Evolutionary conservation across 2,113 vertebrate species (phyloP).

Genomic region (Tringa solitaria): DNA sequence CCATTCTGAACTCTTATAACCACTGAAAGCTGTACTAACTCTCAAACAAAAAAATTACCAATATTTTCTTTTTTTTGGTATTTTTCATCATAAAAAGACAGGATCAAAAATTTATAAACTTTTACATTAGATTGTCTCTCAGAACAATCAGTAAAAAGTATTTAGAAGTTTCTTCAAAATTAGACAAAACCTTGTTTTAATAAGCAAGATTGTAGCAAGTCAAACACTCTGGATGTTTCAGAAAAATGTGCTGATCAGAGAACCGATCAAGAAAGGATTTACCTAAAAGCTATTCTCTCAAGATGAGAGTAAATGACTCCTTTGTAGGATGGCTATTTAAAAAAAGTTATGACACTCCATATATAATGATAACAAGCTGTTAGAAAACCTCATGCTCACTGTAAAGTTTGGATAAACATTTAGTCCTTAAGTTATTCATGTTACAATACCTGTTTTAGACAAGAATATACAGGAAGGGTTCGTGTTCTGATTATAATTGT

Average conservation of each 20-base stretch:
- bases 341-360: not conserved
- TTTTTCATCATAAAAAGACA: not conserved
- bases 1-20: not conserved
- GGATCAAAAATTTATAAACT: not conserved
- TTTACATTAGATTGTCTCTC: not conserved
- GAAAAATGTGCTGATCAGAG: not conserved
- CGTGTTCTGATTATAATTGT: not conserved
- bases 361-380: not conserved
- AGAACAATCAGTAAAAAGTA: not conserved
- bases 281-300: not conserved
- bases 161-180: not conserved
- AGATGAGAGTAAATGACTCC: not conserved
- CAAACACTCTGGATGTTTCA: not conserved
- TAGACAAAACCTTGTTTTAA: not conserved
- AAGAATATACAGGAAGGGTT: not conserved
- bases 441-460: not conserved
- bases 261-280: not conserved
- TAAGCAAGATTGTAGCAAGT: not conserved
- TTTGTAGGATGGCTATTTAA: not conserved
- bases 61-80: not conserved
- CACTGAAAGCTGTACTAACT: not conserved
- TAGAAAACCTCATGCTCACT: not conserved
- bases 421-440: not conserved
- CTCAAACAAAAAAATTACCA: not conserved
- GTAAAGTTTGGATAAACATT: not conserved